These are phyloP conservation scores for Drosophila ohnishii DNA, from an alignment of 1,140 invertebrate genomes.

Conservation along the genomic window DNA sequence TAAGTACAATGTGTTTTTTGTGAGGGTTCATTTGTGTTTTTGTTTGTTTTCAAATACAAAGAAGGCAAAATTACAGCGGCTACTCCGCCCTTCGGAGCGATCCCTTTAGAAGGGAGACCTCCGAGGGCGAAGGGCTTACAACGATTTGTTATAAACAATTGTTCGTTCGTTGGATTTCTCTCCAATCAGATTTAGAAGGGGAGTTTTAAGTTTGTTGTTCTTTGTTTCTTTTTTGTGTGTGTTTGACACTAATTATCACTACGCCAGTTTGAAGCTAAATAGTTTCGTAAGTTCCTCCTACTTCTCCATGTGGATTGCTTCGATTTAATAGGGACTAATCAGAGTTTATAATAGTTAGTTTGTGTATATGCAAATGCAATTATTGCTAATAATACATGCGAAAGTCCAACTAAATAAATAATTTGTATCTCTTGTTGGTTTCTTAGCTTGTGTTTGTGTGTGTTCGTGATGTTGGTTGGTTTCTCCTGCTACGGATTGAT, in stretches of 20 bases:
- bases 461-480: background rate
- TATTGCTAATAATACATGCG: conserved; percentile 77
- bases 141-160: conserved; percentile 47
- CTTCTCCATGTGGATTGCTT: conserved; percentile 50
- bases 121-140: conserved; percentile 46
- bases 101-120: conserved; percentile 63
- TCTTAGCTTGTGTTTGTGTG: conserved; percentile 19
- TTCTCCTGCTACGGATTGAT: background rate
- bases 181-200: conserved; percentile 11
- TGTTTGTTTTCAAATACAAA: conserved; percentile 48
- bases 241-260: conserved; percentile 81
- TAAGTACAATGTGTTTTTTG: conserved; percentile 57
- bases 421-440: conserved; percentile 26
- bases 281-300: conserved; percentile 45
- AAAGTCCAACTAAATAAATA: conserved; percentile 58
- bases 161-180: conserved; percentile 26
- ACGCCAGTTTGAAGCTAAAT: conserved; percentile 76
- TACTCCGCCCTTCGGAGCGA: conserved; percentile 47
- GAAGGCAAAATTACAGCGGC: conserved; percentile 76
- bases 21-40: conserved; percentile 34
- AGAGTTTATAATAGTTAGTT: conserved; percentile 47
- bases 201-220: conserved; percentile 5
- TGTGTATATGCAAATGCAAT: conserved; percentile 63
- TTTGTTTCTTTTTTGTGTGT: conserved; percentile 63
- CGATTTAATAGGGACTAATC: conserved; percentile 61